phyloP scores from a whole-genome alignment of 64 coral and sea anemone genomes.

The Montipora capricornis region DNA sequence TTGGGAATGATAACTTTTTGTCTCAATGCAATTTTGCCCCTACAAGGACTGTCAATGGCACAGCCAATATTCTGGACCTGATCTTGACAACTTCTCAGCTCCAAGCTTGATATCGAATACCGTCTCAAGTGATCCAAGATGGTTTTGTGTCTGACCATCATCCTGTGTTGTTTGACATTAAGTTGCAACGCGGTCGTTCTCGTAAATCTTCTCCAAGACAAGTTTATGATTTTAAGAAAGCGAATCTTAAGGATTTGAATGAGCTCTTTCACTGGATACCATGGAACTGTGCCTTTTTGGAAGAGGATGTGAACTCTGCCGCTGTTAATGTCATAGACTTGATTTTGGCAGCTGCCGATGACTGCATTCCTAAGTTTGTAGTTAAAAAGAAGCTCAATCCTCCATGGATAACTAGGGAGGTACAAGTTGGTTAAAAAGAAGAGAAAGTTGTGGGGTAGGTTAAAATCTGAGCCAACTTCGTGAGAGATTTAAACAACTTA shows the following conservation, averaged over 20 bases:
- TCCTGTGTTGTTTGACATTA: slow-evolving; percentile 23
- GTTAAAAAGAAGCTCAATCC: background rate
- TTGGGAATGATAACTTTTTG: too few species aligned
- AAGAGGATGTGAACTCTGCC: too few species aligned
- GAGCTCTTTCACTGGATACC: too few species aligned
- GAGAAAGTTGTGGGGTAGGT: background rate
- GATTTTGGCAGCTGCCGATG: too few species aligned
- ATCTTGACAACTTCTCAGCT: slow-evolving; percentile 19
- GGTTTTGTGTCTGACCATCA: slow-evolving; percentile 32
- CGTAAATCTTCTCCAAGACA: slow-evolving; percentile 58
- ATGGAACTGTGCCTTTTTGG: too few species aligned
- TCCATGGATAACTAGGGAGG: background rate
- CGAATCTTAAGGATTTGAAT: too few species aligned
- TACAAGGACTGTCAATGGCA: too few species aligned
- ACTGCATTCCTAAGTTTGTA: too few species aligned
- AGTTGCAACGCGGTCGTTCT: slow-evolving; percentile 37
- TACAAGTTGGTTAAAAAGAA: background rate
- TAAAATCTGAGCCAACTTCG: background rate
- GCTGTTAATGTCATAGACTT: too few species aligned
- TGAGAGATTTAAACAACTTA: slow-evolving; percentile 5
- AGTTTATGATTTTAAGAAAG: slow-evolving; percentile 30
- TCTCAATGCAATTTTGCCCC: too few species aligned
- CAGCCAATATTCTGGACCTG: too few species aligned
- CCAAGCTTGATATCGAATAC: background rate
- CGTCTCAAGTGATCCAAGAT: slow-evolving; percentile 17